phyloP scores from a whole-genome alignment of 2,113 vertebrate species.

The Sminthopsis crassicaudata region DNA sequence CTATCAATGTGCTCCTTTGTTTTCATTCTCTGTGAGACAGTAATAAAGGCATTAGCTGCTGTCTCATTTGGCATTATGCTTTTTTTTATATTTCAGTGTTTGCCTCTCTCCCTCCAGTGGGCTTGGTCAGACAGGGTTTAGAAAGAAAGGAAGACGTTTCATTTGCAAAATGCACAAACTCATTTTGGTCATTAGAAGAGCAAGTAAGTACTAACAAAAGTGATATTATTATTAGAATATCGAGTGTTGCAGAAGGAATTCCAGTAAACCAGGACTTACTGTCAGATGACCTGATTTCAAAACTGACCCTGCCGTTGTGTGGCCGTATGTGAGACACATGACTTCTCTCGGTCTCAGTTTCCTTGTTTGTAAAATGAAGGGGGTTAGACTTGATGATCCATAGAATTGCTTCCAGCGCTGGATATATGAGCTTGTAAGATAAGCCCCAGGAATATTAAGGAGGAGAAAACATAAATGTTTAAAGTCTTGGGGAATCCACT shows the following conservation, averaged over 20 bases:
- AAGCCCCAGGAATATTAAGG: neutral
- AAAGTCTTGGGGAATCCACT: neutral
- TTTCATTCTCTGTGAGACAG: slow-evolving; percentile 78
- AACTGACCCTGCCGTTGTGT: neutral
- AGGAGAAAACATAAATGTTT: neutral
- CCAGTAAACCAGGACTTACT: neutral
- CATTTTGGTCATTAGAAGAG: neutral
- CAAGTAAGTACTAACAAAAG: neutral
- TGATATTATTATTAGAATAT: slow-evolving; percentile 31
- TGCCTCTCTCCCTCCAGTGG: slow-evolving; percentile 63
- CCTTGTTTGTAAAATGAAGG: neutral
- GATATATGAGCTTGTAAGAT: neutral
- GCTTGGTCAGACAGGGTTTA: slow-evolving; percentile 42
- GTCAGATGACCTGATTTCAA: neutral
- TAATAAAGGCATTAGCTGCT: slow-evolving; percentile 78
- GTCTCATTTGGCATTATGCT: slow-evolving; percentile 74
- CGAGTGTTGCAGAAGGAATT: neutral
- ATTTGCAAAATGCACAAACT: slow-evolving; percentile 39
- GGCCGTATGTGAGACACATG: neutral
- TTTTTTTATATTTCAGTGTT: slow-evolving; percentile 75
- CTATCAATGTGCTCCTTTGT: slow-evolving; percentile 73
- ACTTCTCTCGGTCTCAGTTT: neutral
- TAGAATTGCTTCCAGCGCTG: neutral
- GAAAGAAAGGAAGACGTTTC: slow-evolving; percentile 30
- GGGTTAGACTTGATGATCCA: neutral